phyloP scores from a whole-genome alignment of 2,888 invertebrate species.

The Coenonympha glycerion region DNA sequence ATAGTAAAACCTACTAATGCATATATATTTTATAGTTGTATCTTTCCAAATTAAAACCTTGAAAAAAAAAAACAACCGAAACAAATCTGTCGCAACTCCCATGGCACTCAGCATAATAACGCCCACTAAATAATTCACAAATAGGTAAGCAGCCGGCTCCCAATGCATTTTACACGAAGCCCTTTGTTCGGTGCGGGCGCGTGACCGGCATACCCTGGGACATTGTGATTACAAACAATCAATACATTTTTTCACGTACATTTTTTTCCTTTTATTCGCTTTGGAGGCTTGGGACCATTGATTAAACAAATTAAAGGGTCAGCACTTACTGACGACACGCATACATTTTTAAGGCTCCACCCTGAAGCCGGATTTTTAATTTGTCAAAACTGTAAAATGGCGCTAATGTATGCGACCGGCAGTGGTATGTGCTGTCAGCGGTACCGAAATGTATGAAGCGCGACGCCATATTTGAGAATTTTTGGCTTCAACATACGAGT shows the following conservation, averaged over 20 bases:
- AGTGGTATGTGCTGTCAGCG: too few species aligned
- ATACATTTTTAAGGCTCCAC: too few species aligned
- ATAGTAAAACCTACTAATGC: too few species aligned
- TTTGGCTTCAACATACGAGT: too few species aligned
- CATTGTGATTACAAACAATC: conserved; percentile 58
- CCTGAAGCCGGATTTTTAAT: too few species aligned
- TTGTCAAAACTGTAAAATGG: too few species aligned
- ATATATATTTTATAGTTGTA: too few species aligned
- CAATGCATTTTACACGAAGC: conserved; percentile 17
- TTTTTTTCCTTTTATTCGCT: conserved; percentile 22
- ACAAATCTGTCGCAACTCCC: background rate
- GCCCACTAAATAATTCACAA: conserved; percentile 8
- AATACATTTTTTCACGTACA: conserved; percentile 55
- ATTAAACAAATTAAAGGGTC: background rate
- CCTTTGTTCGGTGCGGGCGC: conserved; percentile 41
- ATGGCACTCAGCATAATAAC: conserved; percentile 2
- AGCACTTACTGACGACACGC: too few species aligned
- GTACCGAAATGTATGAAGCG: too few species aligned
- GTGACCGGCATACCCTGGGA: conserved; percentile 41
- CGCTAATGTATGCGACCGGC: too few species aligned
- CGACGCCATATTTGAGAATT: too few species aligned
- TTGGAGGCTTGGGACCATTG: background rate
- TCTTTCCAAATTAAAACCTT: too few species aligned
- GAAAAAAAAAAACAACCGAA: background rate
- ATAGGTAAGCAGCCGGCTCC: conserved; percentile 4